A percentile compares a stretch with the other conserved stretches of the same genome.
Conservation (phyloP, 2,888 invertebrate genomes). For the Alloscopus bannaensis region DNA sequence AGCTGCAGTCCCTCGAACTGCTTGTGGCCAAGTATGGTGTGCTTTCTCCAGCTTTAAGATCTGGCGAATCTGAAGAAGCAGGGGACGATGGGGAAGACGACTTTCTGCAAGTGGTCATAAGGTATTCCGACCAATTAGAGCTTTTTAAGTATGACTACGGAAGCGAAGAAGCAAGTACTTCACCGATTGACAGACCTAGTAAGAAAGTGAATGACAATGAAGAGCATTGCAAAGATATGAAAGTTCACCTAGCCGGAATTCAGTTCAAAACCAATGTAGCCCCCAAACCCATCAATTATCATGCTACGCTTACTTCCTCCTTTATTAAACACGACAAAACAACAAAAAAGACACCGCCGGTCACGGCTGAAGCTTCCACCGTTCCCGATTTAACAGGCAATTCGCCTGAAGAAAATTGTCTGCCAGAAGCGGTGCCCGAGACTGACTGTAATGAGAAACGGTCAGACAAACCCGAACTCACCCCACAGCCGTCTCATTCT, state of each 20-base stretch:
- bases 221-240: conserved; percentile 24
- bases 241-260: conserved; percentile 38
- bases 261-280: conserved; percentile 48
- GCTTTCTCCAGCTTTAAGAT: conserved; percentile 71
- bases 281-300: conserved; percentile 40
- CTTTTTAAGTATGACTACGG: conserved; percentile 58
- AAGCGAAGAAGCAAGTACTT: conserved; percentile 14
- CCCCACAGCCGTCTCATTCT: no score
- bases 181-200: background rate
- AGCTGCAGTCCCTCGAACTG: conserved; percentile 90
- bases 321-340: no score
- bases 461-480: no score
- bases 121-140: conserved; percentile 69
- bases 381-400: no score
- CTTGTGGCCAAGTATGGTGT: conserved; percentile 84
- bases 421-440: no score
- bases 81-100: conserved; percentile 70
- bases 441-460: no score
- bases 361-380: no score
- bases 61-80: conserved; percentile 58
- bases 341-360: no score
- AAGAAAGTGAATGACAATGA: background rate
- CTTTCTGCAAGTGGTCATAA: conserved; percentile 72
- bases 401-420: no score
- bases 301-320: conserved; percentile 37